phyloP scores from a whole-genome alignment of 2,113 vertebrate genomes.

The Tamias sibiricus region DNA sequence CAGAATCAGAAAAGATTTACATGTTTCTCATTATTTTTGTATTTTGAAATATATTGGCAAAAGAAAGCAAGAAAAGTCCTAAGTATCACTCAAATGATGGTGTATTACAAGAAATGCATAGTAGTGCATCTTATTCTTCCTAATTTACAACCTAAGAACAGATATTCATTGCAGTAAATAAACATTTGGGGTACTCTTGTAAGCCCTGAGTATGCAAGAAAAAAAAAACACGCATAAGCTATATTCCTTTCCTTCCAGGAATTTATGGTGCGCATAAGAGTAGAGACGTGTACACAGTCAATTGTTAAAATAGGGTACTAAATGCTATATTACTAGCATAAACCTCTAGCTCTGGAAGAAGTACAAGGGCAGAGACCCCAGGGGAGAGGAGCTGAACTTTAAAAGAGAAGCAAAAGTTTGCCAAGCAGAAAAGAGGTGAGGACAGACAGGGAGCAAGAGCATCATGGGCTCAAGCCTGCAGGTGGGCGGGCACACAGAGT shows the following conservation, averaged over 20 bases:
- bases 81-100: background rate
- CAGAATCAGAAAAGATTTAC: background rate
- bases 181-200: background rate
- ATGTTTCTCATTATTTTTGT: background rate
- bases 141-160: background rate
- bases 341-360: background rate
- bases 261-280: background rate
- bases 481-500: no score
- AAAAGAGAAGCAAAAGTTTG: background rate
- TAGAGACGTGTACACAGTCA: background rate
- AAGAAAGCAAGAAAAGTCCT: background rate
- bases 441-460: background rate
- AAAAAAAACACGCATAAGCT: background rate
- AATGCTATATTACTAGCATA: background rate
- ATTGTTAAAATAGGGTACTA: background rate
- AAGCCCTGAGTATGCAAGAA: background rate
- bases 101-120: background rate
- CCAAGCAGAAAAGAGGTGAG: background rate
- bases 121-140: background rate
- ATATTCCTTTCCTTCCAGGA: slow-evolving; percentile 16
- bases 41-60: slow-evolving; percentile 33
- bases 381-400: background rate
- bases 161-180: background rate
- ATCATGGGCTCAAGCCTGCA: background rate
- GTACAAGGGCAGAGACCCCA: background rate